These are phyloP conservation scores for Leptosomus discolor DNA, from an alignment of 2,113 vertebrate species.

Conservation along the genomic window DNA sequence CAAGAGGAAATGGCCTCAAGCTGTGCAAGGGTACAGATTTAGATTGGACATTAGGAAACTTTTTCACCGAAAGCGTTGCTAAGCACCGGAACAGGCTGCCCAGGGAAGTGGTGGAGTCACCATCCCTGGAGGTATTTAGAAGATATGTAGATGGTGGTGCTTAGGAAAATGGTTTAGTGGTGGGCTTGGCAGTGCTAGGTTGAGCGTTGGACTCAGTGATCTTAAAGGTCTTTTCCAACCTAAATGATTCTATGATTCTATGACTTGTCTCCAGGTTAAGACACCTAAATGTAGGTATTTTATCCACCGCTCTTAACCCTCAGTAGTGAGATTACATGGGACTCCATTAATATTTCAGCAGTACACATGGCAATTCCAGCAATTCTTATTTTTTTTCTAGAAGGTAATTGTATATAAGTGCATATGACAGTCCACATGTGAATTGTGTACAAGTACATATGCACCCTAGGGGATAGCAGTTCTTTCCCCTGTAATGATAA, in stretches of 20 bases:
- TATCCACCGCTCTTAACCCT: background rate
- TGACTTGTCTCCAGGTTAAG: background rate
- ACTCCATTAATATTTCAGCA: background rate
- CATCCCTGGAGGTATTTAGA: background rate
- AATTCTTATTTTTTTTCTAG: background rate
- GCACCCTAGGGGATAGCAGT: background rate
- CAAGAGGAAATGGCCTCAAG: background rate
- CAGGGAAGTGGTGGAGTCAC: background rate
- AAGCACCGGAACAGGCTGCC: background rate
- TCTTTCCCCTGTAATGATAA: background rate
- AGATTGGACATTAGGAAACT: background rate
- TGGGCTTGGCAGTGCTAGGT: background rate
- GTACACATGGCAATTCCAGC: background rate
- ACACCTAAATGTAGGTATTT: background rate
- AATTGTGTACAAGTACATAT: background rate
- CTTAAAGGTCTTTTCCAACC: background rate
- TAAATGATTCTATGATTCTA: background rate
- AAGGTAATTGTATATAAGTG: background rate
- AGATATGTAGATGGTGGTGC: background rate
- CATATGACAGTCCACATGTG: background rate
- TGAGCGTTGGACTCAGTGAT: background rate
- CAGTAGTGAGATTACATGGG: background rate
- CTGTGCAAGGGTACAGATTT: background rate
- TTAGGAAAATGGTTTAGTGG: background rate
- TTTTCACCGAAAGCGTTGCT: background rate